These are phyloP conservation scores for Pelecanus crispus DNA, from an alignment of 2,113 vertebrate genomes.

Conservation along the genomic window DNA sequence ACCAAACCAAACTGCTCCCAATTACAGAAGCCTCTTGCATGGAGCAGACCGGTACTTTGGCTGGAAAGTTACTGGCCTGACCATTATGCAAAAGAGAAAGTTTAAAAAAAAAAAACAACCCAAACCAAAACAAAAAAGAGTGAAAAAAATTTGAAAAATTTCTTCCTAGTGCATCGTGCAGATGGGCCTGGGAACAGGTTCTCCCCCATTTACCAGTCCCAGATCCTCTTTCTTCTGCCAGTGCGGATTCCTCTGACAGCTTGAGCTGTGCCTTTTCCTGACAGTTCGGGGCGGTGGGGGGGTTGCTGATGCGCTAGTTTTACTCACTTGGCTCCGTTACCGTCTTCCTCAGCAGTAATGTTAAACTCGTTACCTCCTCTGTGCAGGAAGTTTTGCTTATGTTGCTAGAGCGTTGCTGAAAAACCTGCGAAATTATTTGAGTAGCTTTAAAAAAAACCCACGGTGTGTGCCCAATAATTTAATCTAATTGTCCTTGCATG, in stretches of 20 bases:
- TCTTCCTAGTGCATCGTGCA: background rate
- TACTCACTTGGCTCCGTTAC: background rate
- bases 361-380: constrained; percentile 24
- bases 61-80: background rate
- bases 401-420: background rate
- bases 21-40: background rate
- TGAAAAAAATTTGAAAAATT: background rate
- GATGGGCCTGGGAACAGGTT: background rate
- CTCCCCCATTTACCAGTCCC: background rate
- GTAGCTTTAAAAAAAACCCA: constrained; percentile 2
- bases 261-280: background rate
- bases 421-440: constrained; percentile 23
- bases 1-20: background rate
- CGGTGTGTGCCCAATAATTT: background rate
- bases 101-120: background rate
- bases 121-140: background rate
- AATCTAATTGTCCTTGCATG: constrained; percentile 15
- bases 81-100: background rate
- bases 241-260: background rate
- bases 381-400: constrained; percentile 25
- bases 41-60: background rate
- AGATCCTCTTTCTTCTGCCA: background rate
- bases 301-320: background rate
- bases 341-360: background rate
- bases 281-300: accelerated